phyloP scores from a whole-genome alignment of 92 coral and sea anemone species.

The Umimayanthus kanabou region DNA sequence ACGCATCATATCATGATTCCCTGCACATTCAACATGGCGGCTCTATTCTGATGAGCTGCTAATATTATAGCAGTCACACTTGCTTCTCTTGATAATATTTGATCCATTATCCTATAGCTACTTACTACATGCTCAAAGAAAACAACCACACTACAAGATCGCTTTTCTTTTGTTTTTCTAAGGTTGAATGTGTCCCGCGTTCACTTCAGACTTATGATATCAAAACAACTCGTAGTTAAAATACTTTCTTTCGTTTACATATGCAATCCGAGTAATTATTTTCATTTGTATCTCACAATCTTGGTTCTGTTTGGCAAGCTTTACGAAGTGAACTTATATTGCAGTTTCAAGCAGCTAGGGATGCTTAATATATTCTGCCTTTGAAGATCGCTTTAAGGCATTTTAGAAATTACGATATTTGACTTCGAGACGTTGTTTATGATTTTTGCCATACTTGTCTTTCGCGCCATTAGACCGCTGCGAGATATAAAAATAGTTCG shows the following conservation, averaged over 20 bases:
- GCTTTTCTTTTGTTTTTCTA: conserved; percentile 26
- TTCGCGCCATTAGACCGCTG: neutral
- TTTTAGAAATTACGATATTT: neutral
- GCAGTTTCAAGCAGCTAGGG: neutral
- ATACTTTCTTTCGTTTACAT: conserved; percentile 20
- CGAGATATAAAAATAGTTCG: neutral
- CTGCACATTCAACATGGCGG: conserved; percentile 13
- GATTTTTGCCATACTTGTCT: neutral
- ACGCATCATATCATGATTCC: neutral
- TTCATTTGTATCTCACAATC: neutral
- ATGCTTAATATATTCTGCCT: neutral
- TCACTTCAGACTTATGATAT: conserved; percentile 35
- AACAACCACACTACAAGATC: neutral
- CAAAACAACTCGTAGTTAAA: conserved; percentile 32
- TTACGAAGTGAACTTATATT: neutral
- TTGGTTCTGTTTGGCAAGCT: neutral
- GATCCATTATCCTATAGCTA: neutral
- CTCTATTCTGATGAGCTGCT: neutral
- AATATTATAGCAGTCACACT: neutral
- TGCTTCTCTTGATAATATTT: neutral
- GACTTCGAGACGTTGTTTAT: conserved; percentile 20
- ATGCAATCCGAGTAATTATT: neutral
- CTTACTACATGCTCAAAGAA: neutral
- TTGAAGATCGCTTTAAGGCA: neutral
- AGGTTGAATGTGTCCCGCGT: neutral